phyloP scores from a whole-genome alignment of 1,140 invertebrate species.

The Macrosteles quadrilineatus region DNA sequence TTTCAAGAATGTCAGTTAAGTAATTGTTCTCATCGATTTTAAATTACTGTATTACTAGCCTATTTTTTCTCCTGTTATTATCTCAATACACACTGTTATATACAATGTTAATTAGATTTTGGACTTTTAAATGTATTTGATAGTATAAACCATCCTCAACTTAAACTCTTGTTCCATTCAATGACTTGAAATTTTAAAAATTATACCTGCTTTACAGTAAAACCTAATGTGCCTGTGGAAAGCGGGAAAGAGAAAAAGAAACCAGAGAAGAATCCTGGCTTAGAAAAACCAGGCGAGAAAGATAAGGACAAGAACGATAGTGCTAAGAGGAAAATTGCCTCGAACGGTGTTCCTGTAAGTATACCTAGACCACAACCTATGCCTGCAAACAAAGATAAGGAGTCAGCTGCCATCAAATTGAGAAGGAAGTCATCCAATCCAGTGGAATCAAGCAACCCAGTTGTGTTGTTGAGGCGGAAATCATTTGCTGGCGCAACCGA shows the following conservation, averaged over 20 bases:
- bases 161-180: no score
- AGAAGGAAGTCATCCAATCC: conserved; percentile 12
- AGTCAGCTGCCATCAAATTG: neutral
- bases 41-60: no score
- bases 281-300: neutral
- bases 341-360: neutral
- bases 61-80: no score
- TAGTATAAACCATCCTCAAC: no score
- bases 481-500: conserved; percentile 20
- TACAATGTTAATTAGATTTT: no score
- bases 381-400: neutral
- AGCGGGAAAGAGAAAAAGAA: neutral
- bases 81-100: no score
- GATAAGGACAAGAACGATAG: neutral
- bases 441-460: neutral
- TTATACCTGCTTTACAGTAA: no score
- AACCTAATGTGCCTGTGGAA: neutral
- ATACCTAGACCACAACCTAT: neutral
- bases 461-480: conserved; percentile 17
- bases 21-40: no score
- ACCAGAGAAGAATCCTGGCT: neutral
- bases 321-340: neutral
- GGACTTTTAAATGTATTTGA: no score
- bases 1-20: no score
- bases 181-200: no score